A percentile compares a stretch with the other conserved stretches of the same genome.
phyloP scores from a whole-genome alignment of 2,113 vertebrate species.

The Glaucomys volans region DNA sequence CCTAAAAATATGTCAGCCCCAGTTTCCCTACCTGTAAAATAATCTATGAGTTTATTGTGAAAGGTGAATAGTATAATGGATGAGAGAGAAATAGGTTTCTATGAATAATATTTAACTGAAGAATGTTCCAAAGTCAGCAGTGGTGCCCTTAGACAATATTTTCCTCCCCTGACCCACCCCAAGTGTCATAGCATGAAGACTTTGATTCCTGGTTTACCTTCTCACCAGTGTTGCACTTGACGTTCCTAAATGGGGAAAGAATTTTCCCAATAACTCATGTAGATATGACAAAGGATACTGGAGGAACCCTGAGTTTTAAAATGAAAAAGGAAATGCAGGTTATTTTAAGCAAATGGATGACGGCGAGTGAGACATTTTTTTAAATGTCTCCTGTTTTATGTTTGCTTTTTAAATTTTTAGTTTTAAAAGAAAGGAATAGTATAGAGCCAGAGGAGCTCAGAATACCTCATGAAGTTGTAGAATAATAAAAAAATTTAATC shows the following conservation, averaged over 20 bases:
- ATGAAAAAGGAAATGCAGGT: neutral
- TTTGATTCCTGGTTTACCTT: neutral
- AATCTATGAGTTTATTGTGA: neutral
- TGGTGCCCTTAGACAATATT: neutral
- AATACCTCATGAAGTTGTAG: neutral
- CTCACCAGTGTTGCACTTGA: neutral
- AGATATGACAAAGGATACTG: neutral
- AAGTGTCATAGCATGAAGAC: neutral
- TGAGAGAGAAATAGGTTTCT: neutral
- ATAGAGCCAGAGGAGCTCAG: neutral
- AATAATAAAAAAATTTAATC: neutral
- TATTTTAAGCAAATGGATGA: neutral
- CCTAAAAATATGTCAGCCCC: neutral
- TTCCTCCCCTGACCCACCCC: neutral
- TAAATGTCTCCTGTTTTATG: neutral
- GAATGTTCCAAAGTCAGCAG: neutral
- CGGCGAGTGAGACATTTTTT: neutral
- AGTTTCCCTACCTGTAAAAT: slow-evolving; percentile 38
- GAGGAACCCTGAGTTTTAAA: neutral
- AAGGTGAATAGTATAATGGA: neutral
- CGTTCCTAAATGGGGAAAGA: neutral
- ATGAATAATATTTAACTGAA: neutral
- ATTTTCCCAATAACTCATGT: neutral
- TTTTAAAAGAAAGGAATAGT: neutral
- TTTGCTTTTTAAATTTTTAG: neutral